A percentile compares a stretch with the other conserved stretches of the same genome.
These are phyloP conservation scores for Trichacis sp. DNA, from an alignment of 2,888 invertebrate species.

Conservation along the genomic window DNA sequence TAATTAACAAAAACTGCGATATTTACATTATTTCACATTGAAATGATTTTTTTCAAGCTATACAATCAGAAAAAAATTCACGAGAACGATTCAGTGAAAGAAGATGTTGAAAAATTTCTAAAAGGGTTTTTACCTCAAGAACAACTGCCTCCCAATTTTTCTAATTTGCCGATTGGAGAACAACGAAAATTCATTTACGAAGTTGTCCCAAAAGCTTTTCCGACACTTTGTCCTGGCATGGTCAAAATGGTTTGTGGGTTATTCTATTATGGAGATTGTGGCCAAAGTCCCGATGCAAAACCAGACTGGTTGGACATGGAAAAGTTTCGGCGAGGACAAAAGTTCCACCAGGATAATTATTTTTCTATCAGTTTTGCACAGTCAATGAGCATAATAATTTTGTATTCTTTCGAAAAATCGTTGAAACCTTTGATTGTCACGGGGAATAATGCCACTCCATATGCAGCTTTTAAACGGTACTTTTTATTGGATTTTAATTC, in stretches of 20 bases:
- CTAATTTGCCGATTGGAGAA: too few species aligned
- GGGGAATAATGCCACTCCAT: conserved; percentile 68
- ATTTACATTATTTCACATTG: too few species aligned
- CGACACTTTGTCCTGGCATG: conserved; percentile 4
- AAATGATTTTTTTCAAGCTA: too few species aligned
- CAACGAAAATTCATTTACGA: too few species aligned
- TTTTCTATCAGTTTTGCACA: conserved; percentile 61
- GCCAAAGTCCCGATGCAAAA: conserved; percentile 39
- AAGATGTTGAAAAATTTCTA: too few species aligned
- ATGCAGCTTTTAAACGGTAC: conserved; percentile 63
- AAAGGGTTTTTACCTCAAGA: too few species aligned
- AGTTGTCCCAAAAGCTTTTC: not conserved
- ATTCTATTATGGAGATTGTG: conserved; percentile 46
- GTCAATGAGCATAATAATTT: conserved; percentile 62
- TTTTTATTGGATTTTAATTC: too few species aligned
- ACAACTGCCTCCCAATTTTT: too few species aligned
- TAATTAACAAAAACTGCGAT: too few species aligned
- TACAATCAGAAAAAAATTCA: too few species aligned
- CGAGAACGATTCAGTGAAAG: too few species aligned
- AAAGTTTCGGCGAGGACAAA: conserved; percentile 67
- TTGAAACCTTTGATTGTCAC: conserved; percentile 69
- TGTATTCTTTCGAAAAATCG: conserved; percentile 66
- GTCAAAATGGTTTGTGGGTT: not conserved
- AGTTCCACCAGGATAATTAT: conserved; percentile 66
- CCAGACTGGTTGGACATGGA: conserved; percentile 68